These are phyloP conservation scores for Nipponia nippon DNA, from an alignment of 2,113 vertebrate species.

Conservation along the genomic window DNA sequence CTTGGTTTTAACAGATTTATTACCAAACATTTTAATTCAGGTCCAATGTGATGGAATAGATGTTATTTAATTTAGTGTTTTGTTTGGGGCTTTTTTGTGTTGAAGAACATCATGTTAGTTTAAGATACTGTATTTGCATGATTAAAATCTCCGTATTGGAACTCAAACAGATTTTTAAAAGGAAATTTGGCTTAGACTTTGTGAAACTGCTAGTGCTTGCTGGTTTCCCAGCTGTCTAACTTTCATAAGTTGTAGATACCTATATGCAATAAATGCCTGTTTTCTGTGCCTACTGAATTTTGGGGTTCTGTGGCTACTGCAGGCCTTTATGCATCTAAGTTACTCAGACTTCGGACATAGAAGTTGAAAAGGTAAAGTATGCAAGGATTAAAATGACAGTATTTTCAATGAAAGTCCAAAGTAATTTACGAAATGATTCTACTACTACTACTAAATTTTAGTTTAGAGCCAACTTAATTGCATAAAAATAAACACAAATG, in stretches of 20 bases:
- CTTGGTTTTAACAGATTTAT: background rate
- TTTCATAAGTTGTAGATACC: background rate
- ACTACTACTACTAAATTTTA: background rate
- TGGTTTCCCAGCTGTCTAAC: background rate
- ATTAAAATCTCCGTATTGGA: background rate
- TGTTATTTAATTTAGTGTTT: background rate
- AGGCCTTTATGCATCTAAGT: background rate
- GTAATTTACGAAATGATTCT: background rate
- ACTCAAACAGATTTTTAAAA: background rate
- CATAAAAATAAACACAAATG: background rate
- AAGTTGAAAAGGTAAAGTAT: background rate
- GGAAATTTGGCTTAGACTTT: background rate
- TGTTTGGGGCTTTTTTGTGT: background rate
- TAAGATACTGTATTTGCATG: background rate
- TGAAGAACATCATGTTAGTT: background rate
- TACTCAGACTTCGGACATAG: background rate
- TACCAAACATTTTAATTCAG: background rate
- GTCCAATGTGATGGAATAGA: background rate
- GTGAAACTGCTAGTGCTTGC: background rate
- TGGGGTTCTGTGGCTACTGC: background rate
- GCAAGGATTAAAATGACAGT: background rate
- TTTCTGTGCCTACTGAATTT: background rate
- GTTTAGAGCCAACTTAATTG: background rate
- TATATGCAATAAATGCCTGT: background rate
- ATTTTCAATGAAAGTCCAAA: background rate